Conservation (phyloP, 2,888 invertebrate genomes). For the Dromius quadrimaculatus region DNA sequence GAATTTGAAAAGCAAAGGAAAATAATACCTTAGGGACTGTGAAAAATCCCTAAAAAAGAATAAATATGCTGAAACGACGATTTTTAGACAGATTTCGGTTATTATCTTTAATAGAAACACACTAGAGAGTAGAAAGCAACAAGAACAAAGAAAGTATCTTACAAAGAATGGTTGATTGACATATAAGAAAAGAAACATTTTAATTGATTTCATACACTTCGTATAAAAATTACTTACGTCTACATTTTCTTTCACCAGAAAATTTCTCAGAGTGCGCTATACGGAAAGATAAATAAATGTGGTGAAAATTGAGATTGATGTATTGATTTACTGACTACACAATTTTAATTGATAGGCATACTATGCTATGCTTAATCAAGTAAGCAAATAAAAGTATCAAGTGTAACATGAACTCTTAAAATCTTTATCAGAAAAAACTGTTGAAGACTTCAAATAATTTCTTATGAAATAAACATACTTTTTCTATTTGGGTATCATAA, state of each 20-base stretch:
- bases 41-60: not conserved
- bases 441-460: too few species aligned
- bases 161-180: conserved; percentile 14
- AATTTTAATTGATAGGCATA: conserved; percentile 10
- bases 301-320: not conserved
- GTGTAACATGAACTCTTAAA: too few species aligned
- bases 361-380: too few species aligned
- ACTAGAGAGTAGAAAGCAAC: not conserved
- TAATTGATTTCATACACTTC: conserved; percentile 11
- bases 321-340: conserved; percentile 21
- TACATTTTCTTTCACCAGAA: too few species aligned
- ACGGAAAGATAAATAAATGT: conserved; percentile 12
- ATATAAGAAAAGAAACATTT: not conserved
- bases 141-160: not conserved
- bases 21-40: conserved; percentile 5
- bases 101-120: conserved; percentile 9
- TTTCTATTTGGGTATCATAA: too few species aligned
- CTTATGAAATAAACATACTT: too few species aligned
- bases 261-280: too few species aligned
- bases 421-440: too few species aligned
- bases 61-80: conserved; percentile 16
- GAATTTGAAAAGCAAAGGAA: conserved; percentile 11
- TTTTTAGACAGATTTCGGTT: conserved; percentile 3
- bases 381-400: too few species aligned
- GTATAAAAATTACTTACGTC: too few species aligned